Evolutionary conservation across 2,888 invertebrate genomes (phyloP).

Genomic region (Kryphioiulus occultus): DNA sequence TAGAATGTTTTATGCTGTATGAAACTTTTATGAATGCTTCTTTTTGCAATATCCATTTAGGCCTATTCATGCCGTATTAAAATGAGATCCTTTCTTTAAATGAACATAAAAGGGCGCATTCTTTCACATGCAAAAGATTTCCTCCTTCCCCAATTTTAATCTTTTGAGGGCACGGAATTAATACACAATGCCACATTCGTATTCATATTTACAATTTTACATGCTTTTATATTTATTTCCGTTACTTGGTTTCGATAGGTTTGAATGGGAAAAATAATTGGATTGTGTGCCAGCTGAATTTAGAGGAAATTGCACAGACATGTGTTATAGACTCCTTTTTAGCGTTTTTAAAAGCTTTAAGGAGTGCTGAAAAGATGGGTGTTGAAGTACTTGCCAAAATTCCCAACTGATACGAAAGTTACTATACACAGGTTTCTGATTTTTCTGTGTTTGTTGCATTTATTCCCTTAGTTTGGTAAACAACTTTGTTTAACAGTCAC

Average conservation of each 20-base stretch:
- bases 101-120: neutral
- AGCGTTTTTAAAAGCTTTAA: no score
- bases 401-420: no score
- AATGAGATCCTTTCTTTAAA: slow-evolving; percentile 18
- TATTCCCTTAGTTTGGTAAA: no score
- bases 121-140: neutral
- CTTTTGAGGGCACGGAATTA: neutral
- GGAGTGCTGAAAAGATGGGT: no score
- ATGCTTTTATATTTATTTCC: neutral
- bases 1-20: neutral
- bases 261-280: slow-evolving; percentile 7
- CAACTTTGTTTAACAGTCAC: no score
- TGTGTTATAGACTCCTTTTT: no score
- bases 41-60: slow-evolving; percentile 17
- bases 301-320: neutral
- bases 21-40: slow-evolving; percentile 17
- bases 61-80: neutral
- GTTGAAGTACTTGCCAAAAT: no score
- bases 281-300: neutral
- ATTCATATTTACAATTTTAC: slow-evolving; percentile 32
- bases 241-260: neutral
- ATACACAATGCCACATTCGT: neutral
- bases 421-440: no score
- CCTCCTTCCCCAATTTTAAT: neutral
- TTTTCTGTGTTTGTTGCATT: no score